Evolutionary conservation across 2,888 invertebrate species (phyloP).

Genomic region (Ophion ventricosus): DNA sequence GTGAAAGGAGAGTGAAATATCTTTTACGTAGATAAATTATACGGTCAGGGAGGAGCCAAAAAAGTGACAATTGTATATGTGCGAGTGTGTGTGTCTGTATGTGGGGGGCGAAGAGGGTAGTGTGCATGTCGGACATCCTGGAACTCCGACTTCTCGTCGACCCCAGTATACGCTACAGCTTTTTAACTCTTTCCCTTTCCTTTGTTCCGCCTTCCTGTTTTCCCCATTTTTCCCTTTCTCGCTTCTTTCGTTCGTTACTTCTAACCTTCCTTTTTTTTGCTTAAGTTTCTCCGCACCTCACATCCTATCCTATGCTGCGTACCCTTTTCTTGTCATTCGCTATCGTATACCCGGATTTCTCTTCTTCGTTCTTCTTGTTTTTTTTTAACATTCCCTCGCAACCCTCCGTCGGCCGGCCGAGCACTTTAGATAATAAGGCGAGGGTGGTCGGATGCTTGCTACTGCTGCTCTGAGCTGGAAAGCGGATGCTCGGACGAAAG

Average conservation of each 20-base stretch:
- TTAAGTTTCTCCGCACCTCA: conserved; percentile 35
- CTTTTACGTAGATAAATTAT: conserved; percentile 80
- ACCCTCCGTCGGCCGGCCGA: conserved; percentile 74
- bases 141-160: conserved; percentile 62
- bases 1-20: conserved; percentile 72
- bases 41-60: conserved; percentile 73
- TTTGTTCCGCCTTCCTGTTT: conserved; percentile 53
- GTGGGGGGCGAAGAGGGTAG: conserved; percentile 23
- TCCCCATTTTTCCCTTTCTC: conserved; percentile 37
- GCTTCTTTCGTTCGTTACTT: conserved; percentile 51
- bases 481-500: conserved; percentile 77
- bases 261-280: conserved; percentile 52
- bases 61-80: conserved; percentile 49
- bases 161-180: conserved; percentile 46
- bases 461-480: conserved; percentile 48
- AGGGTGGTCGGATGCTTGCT: conserved; percentile 73
- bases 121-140: conserved; percentile 66
- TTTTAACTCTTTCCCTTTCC: conserved; percentile 65
- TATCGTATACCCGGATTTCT: conserved; percentile 71
- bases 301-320: conserved; percentile 46
- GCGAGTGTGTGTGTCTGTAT: conserved; percentile 20
- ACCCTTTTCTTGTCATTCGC: conserved; percentile 66
- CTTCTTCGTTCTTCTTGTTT: conserved; percentile 59
- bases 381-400: conserved; percentile 68
- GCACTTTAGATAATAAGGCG: conserved; percentile 84